Evolutionary conservation across 2,797 vertebrate species (phyloP), one percentile per base, ranked within the genome.

Genomic region (Bovichtus diacanthus): DNA sequence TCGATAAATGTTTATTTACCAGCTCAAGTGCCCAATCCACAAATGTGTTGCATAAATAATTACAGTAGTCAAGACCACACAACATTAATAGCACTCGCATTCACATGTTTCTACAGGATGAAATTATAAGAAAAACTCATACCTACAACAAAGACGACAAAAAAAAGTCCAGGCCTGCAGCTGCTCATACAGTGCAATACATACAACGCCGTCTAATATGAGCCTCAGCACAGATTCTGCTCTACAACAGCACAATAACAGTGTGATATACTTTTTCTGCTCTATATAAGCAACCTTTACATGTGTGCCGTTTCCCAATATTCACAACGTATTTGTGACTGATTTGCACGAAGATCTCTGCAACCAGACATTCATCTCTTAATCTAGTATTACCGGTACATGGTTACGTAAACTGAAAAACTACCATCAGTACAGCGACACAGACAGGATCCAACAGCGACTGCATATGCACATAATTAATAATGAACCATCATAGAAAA

Each of bases 271-370:
- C 54, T 36, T 44, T 43, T 53, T 29, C 12, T 18, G 49, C 19
- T 29, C 15, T 25, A 2, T 23, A 38, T 27, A 43, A 2, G 0
- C 18, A 0, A 47, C 39, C 25, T 34, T 68, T 65, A 9, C 23
- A 54, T 53, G 9, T 6, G 13, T 38, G 21, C 11, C 3, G 9
- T n/a, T 59, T 29, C 5, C 8, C 3, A 12, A 29, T 50, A 54
- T 29, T 65, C 4, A 55, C 19, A 9, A 47, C 15, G 6, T 51
- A 12, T 13, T 4, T 21, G 23, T 25, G 19, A 27, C 38, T 67
- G 50, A 82, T 59, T 60, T 59, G 74, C 11, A 62, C 12, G 9
- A 71, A 46, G 16, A 70, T 49, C 49, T 43, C 60, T 49, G 56
- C 61, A 44, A 66, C 16, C 7, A 66, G 16, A 47, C n/a, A 39